Conservation (phyloP, 2,797 vertebrate genomes). For the Sebastes taczanowskii region DNA sequence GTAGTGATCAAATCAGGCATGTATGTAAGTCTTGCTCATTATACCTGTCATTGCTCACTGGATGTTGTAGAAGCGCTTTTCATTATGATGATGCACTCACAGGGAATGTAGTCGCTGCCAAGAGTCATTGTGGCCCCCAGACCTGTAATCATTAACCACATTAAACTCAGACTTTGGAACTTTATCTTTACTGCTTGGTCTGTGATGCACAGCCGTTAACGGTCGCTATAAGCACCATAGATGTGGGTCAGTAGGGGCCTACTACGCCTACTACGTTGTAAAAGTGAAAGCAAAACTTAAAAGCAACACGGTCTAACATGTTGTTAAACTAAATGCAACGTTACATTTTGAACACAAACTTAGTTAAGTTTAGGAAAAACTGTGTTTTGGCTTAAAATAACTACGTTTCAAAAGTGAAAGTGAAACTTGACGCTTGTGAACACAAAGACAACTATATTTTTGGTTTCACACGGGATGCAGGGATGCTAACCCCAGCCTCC, state of each 20-base stretch:
- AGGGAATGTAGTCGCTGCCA: neutral
- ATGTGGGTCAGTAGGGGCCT: no score
- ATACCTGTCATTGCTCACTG: neutral
- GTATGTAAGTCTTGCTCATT: neutral
- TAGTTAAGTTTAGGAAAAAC: neutral
- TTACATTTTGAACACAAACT: neutral
- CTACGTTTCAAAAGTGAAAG: neutral
- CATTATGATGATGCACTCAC: neutral
- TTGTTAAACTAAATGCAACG: neutral
- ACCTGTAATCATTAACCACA: conserved; percentile 26
- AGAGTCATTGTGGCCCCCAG: neutral
- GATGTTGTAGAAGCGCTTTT: neutral
- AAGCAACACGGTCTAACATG: neutral
- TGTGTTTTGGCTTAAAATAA: neutral
- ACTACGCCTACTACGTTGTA: neutral
- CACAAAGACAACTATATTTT: neutral
- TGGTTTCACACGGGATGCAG: neutral
- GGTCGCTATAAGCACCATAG: no score
- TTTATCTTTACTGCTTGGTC: neutral
- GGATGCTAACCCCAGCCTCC: neutral
- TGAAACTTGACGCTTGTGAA: neutral
- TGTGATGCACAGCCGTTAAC: neutral
- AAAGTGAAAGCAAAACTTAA: neutral
- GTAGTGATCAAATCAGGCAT: neutral
- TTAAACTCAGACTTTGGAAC: neutral